Percentiles rank a stretch among this genome's conserved stretches.
Conservation (phyloP, 2,113 vertebrate species). For the Cygnus buccinator region DNA sequence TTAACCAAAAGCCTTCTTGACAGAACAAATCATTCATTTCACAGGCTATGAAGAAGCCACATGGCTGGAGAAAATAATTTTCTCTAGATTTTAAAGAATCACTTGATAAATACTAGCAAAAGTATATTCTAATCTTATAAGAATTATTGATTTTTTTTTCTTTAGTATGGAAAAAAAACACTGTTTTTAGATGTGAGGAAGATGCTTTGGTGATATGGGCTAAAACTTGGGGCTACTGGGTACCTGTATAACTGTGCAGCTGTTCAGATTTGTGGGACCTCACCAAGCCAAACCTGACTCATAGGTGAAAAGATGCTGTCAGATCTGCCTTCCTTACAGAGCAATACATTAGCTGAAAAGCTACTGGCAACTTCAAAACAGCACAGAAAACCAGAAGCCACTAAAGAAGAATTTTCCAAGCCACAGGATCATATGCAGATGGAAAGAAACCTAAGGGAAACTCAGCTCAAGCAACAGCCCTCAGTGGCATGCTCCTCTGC, state of each 20-base stretch:
- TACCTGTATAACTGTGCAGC: fast-evolving
- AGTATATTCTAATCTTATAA: neutral
- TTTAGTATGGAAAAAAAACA: neutral
- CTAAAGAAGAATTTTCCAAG: neutral
- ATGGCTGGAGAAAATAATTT: neutral
- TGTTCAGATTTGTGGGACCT: neutral
- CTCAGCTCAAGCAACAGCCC: neutral
- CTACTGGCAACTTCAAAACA: neutral
- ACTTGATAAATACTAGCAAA: neutral
- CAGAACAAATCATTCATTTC: neutral
- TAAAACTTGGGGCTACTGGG: neutral
- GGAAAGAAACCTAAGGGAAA: neutral
- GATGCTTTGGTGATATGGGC: neutral
- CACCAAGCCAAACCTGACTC: neutral
- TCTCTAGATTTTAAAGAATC: neutral
- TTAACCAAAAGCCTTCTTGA: slow-evolving; percentile 12
- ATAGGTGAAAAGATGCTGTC: neutral
- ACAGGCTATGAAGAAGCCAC: neutral
- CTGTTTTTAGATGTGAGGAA: neutral
- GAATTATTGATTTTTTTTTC: neutral
- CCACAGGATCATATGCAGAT: neutral
- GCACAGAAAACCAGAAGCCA: neutral
- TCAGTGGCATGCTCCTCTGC: fast-evolving
- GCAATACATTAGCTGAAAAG: neutral
- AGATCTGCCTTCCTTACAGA: neutral